phyloP scores from a whole-genome alignment of 2,888 invertebrate species.

The Hemicrepidius hirtus region DNA sequence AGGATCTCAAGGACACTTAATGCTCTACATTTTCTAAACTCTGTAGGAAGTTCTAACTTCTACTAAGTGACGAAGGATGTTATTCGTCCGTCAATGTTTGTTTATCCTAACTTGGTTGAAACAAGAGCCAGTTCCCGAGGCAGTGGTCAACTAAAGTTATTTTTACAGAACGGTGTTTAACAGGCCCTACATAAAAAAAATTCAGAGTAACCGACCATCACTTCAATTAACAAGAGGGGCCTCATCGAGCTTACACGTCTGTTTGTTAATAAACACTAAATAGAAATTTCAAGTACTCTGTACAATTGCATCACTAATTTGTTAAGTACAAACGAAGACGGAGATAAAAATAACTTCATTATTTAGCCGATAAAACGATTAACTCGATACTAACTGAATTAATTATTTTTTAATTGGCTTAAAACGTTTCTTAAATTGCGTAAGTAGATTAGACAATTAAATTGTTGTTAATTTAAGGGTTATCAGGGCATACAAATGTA shows the following conservation, averaged over 20 bases:
- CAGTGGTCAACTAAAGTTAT: conserved; percentile 47
- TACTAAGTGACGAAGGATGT: conserved; percentile 51
- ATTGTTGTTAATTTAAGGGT: conserved; percentile 27
- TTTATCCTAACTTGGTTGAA: conserved; percentile 50
- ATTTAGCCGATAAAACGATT: conserved; percentile 30
- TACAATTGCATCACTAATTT: conserved; percentile 14
- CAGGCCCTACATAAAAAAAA: conserved; percentile 8
- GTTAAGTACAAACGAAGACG: conserved; percentile 5
- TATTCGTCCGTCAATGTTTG: conserved; percentile 53
- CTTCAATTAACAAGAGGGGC: not conserved
- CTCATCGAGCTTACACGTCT: not conserved
- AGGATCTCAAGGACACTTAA: not conserved
- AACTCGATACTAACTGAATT: conserved; percentile 34
- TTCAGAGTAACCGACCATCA: not conserved
- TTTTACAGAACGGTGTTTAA: conserved; percentile 36
- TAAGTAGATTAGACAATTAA: conserved; percentile 38
- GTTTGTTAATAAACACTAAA: not conserved
- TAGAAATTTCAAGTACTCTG: conserved; percentile 3
- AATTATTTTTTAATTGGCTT: conserved; percentile 41
- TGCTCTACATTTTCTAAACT: conserved; percentile 29
- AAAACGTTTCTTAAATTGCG: conserved; percentile 37
- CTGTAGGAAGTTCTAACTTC: conserved; percentile 36
- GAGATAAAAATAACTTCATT: conserved; percentile 21
- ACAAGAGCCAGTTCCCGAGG: conserved; percentile 47
- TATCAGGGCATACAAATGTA: conserved; percentile 9